Percentiles rank a stretch among this genome's conserved stretches.
phyloP scores from a whole-genome alignment of 2,797 vertebrate genomes.

The Cyprinodon diabolis region DNA sequence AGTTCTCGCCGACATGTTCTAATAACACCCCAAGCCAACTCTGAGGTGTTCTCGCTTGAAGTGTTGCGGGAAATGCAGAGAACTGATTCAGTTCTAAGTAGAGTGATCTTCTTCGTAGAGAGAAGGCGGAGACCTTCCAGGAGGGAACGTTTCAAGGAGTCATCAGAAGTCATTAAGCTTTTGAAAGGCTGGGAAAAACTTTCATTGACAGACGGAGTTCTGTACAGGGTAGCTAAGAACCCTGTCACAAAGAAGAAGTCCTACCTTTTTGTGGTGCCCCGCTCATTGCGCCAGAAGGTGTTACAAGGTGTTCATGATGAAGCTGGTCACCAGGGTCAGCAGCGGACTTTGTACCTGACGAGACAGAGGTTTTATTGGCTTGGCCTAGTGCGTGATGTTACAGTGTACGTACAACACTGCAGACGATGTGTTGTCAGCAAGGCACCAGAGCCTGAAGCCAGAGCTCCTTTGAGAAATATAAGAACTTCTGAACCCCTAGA shows the following conservation, averaged over 20 bases:
- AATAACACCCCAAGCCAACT: not conserved
- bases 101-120: not conserved
- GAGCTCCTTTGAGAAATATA: not conserved
- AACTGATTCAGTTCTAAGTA: not conserved
- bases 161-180: not conserved
- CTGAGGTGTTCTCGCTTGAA: too few relatives aligned
- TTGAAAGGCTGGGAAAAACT: not conserved
- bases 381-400: not conserved
- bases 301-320: constrained; percentile 1
- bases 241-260: not conserved
- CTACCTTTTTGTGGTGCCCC: not conserved
- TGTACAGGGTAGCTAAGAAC: not conserved
- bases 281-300: not conserved
- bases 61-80: not conserved
- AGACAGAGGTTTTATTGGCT: not conserved
- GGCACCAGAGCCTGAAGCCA: constrained; percentile 1
- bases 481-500: not conserved
- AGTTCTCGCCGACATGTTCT: not conserved
- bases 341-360: too few relatives aligned
- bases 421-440: not conserved
- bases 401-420: not conserved
- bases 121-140: not conserved
- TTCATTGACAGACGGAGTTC: not conserved
- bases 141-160: not conserved
- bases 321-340: not conserved